These are phyloP conservation scores for Drosophila sordidapex DNA, from an alignment of 2,888 invertebrate genomes.

Conservation along the genomic window DNA sequence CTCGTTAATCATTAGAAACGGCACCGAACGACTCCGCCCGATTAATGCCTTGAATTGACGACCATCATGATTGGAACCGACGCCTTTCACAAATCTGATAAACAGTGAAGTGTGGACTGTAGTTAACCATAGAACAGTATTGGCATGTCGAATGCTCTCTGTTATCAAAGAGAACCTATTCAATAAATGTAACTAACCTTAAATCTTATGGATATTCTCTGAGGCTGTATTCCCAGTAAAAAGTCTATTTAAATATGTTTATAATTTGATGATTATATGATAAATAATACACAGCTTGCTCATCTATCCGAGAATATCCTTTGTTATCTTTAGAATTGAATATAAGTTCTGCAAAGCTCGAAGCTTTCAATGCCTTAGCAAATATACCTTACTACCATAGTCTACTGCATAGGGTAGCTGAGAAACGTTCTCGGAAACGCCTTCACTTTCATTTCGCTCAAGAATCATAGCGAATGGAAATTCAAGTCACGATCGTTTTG, in stretches of 20 bases:
- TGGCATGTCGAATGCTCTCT: not conserved
- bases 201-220: not conserved
- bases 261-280: not conserved
- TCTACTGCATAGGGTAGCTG: not conserved
- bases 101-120: not conserved
- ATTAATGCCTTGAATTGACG: slow-evolving; percentile 33
- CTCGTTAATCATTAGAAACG: slow-evolving; percentile 44
- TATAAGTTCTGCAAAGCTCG: not conserved
- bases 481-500: slow-evolving; percentile 56
- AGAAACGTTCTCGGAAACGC: slow-evolving; percentile 20
- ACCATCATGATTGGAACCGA: slow-evolving; percentile 21
- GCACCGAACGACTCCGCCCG: slow-evolving; percentile 30
- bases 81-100: slow-evolving; percentile 45
- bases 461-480: slow-evolving; percentile 43
- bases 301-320: not conserved
- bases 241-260: not conserved
- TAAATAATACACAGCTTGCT: not conserved
- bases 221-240: not conserved
- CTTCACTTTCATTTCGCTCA: slow-evolving; percentile 55
- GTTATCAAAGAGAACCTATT: not conserved
- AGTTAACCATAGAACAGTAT: not conserved
- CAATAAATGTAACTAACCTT: not conserved
- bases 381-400: not conserved
- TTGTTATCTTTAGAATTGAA: not conserved
- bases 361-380: not conserved